phyloP scores from a whole-genome alignment of 2,888 invertebrate genomes.

The Heliconius erato region DNA sequence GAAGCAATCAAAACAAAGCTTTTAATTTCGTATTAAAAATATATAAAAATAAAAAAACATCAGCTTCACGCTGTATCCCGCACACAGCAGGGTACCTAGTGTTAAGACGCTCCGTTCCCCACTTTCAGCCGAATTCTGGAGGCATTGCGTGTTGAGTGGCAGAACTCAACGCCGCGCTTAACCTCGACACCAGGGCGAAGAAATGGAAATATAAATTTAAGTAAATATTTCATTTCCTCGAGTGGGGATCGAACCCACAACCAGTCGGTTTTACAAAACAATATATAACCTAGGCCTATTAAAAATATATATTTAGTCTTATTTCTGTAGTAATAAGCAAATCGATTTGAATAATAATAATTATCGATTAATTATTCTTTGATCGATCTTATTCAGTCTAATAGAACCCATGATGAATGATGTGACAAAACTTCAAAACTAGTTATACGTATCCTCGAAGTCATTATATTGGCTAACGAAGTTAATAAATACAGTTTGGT shows the following conservation, averaged over 20 bases:
- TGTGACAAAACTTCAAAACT: slow-evolving; percentile 20
- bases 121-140: too few relatives aligned
- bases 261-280: too few relatives aligned
- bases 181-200: too few relatives aligned
- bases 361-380: not conserved
- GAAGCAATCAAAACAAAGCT: not conserved
- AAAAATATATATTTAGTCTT: not conserved
- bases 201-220: too few relatives aligned
- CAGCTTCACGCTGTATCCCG: too few relatives aligned
- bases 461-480: slow-evolving; percentile 7
- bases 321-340: slow-evolving; percentile 2
- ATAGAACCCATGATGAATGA: slow-evolving; percentile 23
- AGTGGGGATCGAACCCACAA: too few relatives aligned
- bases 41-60: not conserved
- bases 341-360: not conserved
- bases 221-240: too few relatives aligned
- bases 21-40: not conserved
- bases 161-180: too few relatives aligned
- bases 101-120: too few relatives aligned
- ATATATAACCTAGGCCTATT: too few relatives aligned
- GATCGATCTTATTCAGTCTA: slow-evolving; percentile 23
- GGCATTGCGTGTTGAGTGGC: too few relatives aligned
- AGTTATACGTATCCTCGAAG: slow-evolving; percentile 9
- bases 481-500: not conserved
- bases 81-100: too few relatives aligned